Percentiles rank a stretch among this genome's conserved stretches.
phyloP scores from a whole-genome alignment of 1,140 invertebrate species.

The Drosophila teissieri region DNA sequence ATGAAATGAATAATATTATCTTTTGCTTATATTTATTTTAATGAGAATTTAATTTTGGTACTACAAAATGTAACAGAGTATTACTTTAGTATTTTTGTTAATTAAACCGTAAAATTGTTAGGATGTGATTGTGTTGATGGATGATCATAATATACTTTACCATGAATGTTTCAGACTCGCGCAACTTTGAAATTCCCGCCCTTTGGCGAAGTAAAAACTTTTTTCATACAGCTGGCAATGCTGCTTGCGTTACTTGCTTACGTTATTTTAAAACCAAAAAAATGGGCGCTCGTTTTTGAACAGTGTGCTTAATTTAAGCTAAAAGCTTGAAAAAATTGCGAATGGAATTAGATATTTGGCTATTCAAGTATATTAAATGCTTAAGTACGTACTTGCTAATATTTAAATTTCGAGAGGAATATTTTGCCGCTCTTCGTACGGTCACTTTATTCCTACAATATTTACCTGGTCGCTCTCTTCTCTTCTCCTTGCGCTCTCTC shows the following conservation, averaged over 20 bases:
- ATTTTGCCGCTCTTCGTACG: background rate
- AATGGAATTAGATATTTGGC: background rate
- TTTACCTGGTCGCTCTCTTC: constrained; percentile 13
- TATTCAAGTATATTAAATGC: too few relatives aligned
- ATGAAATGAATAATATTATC: background rate
- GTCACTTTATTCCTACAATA: background rate
- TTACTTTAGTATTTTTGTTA: too few relatives aligned
- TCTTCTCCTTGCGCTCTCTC: constrained; percentile 16
- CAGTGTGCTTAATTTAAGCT: background rate
- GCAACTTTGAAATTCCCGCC: constrained; percentile 1
- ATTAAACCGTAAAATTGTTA: too few relatives aligned
- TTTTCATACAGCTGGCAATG: background rate
- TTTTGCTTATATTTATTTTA: background rate
- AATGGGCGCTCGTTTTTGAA: background rate
- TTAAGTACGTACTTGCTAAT: too few relatives aligned
- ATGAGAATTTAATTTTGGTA: too few relatives aligned
- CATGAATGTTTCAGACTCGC: background rate
- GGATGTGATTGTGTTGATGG: too few relatives aligned
- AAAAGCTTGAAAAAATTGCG: background rate
- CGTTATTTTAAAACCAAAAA: background rate
- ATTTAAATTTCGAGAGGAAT: background rate
- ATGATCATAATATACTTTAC: background rate
- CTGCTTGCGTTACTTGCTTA: background rate
- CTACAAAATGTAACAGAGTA: too few relatives aligned
- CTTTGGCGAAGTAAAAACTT: too few relatives aligned